phyloP scores from a whole-genome alignment of 1,140 invertebrate genomes.

The Lamellibrachia luymesi region DNA sequence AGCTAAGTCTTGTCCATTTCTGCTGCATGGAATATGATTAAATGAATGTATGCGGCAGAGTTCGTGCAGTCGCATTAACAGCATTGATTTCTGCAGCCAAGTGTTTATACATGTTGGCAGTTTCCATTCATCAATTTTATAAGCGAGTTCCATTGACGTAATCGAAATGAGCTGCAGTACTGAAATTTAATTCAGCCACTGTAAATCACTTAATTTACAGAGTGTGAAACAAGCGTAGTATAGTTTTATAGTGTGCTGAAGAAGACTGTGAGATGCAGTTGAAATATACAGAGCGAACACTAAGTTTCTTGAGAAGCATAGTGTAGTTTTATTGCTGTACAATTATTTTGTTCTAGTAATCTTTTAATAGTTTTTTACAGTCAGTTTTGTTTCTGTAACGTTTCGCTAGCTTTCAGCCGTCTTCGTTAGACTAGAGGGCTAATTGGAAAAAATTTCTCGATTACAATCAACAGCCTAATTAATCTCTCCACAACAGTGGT shows the following conservation, averaged over 20 bases:
- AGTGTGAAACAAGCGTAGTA: background rate
- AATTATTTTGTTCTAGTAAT: background rate
- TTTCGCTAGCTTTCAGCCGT: too few species aligned
- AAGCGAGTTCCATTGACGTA: background rate
- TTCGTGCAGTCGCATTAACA: background rate
- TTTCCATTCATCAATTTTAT: background rate
- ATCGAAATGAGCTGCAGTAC: background rate
- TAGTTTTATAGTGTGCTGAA: background rate
- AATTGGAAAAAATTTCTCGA: too few species aligned
- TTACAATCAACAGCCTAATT: too few species aligned
- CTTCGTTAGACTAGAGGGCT: too few species aligned
- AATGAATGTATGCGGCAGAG: background rate
- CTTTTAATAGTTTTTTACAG: too few species aligned
- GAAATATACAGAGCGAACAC: too few species aligned
- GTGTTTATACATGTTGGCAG: background rate
- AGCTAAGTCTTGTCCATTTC: background rate
- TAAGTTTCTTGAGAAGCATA: too few species aligned
- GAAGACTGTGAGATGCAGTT: too few species aligned
- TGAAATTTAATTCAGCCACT: background rate
- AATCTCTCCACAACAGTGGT: background rate
- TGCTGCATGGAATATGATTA: background rate
- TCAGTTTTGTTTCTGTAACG: too few species aligned
- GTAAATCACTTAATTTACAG: background rate
- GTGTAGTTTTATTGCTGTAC: background rate
- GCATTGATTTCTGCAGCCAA: background rate